Evolutionary conservation across 1,140 invertebrate genomes (phyloP), one percentile per base, ranked within the genome.

Genomic region (Drosophila subobscura): DNA sequence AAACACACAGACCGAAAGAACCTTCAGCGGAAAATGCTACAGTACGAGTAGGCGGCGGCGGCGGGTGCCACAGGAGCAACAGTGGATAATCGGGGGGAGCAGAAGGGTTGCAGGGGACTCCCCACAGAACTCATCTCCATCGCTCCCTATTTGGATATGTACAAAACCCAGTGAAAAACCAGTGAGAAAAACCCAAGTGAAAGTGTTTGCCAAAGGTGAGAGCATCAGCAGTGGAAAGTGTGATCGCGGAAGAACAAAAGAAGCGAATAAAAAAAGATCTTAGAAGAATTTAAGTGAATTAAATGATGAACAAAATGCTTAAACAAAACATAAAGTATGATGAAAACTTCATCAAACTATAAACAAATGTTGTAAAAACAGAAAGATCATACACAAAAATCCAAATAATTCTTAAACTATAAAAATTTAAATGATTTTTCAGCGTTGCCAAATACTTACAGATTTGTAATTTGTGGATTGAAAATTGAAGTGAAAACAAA

Each of bases 61-160:
- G 16, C 16, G 16, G 16, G 16, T 20, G 16, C 16, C 16, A 20
- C 16, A 20, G 33, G 33, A 67, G 65, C 65, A 68, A 55, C 65
- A 68, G 63, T 68, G 65, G 51, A 50, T 65, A 72, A 20, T 58
- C 45, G 25, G 66, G 51, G 51, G 60, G 47, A n/a, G n/a, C n/a
- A 51, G 60, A 63, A 49, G 72, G 56, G 61, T 44, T 50, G 49
- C 61, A 72, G 57, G 53, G 50, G 73, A 68, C 68, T 50, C 64
- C 63, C 64, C 65, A 16, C 44, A 68, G 51, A 12, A 68, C 44
- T 33, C 7, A 10, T 20, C 23, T 50, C 23, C 29, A 42, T n/a
- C 14, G 49, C 42, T 25, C 25, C 59, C 41, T 20, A 37, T 51
- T 10, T 37, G 25, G 37, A 68, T 68, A 53, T 72, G 47, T 52